Base-by-base conservation (phyloP, 2,113 vertebrate genomes). In the Paraplagusia blochii region DNA sequence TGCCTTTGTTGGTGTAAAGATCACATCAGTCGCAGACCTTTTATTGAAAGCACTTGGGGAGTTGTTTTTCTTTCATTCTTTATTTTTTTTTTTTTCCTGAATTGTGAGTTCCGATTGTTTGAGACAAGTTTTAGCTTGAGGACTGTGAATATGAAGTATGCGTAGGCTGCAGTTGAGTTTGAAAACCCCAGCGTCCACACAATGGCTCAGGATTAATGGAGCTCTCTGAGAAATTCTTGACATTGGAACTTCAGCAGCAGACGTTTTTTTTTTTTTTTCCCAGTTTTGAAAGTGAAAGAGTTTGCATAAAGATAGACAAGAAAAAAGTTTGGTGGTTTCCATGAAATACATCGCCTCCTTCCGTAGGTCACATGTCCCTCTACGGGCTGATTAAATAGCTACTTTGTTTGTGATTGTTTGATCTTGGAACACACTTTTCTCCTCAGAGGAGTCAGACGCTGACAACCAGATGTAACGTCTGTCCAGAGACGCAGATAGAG, bases 401-500 rank as follows among this genome's bases (percentile, higher is more conserved):
- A 29, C 3, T 29, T 29, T 4, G 2, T 29, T 29, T 29, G 22
- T 29, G 22, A 29, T 29, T 29, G 22, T 29, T 29, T 29, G 22
- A 29, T 29, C 22, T 6, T 2, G 22, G 22, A 29, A 29, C 22
- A 29, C 22, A 29, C 22, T 29, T 29, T 29, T 29, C 22, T 29
- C 22, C 22, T 29, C 22, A 29, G 22, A 74, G 60, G 71, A 72
- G 57, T 53, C 9, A 58, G 56, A 71, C 64, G 65, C 75, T 61
- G 64, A 63, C 52, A 33, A 48, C 39, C 46, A 56, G 72, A 78
- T 71, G 69, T 45, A 50, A 19, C 34, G 17, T 43, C 54, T 67
- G 48, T 60, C 72, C 66, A 63, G 49, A 63, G 71, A 53, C 67
- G 18, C 56, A 80, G 88, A 89, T 85, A 89, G 57, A 50, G 46